Base-by-base conservation (phyloP, 2,888 invertebrate genomes). In the Epinotia brunnichana region DNA sequence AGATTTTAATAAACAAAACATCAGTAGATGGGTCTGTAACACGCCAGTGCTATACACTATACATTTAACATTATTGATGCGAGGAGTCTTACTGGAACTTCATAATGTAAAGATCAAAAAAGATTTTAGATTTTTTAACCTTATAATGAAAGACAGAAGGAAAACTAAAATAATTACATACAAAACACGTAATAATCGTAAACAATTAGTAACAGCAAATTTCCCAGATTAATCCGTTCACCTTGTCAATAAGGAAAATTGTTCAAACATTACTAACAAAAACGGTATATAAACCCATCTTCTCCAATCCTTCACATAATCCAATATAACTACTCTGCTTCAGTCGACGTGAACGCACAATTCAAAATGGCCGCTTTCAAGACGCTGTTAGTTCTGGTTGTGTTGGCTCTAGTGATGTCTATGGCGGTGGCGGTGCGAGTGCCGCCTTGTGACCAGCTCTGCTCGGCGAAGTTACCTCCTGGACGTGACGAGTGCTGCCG, bases 361-460 rank as follows among this genome's bases (percentile, higher is more conserved):
- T 54, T 13, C 61, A 62, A 62, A n/a, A 62, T 62, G 62, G 62
- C 62, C 44, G 62, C 62, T 24, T 3, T 48, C 15, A 62, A 44
- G 62, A 62, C 24, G 0, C 44, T 29, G n/a, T 48, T 62, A 11
- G 24, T 48, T 21, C 62, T 62, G n/a, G 24, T 24, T 19, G 9
- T 48, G 9, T 2, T 48, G 15, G 48, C 24, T 2, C 4, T 48
- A 15, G 62, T 15, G 15, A 3, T 48, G 21, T 13, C 44, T 15
- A 48, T 21, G 41, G 44, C 24, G 15, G 19, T 44, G 44, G 61
- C 44, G 11, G 21, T 15, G 7, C 44, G 15, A 19, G 44, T 61
- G 13, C 7, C 21, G 2, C 21, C 44, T 2, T 61, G 61, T 19
- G 44, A 61, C 21, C 7, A 21, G 21, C 41, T 21, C 2, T 21